Evolutionary conservation across 2,888 invertebrate species (phyloP), one percentile per base, ranked within the genome.

Genomic region (Pelosia muscerda): DNA sequence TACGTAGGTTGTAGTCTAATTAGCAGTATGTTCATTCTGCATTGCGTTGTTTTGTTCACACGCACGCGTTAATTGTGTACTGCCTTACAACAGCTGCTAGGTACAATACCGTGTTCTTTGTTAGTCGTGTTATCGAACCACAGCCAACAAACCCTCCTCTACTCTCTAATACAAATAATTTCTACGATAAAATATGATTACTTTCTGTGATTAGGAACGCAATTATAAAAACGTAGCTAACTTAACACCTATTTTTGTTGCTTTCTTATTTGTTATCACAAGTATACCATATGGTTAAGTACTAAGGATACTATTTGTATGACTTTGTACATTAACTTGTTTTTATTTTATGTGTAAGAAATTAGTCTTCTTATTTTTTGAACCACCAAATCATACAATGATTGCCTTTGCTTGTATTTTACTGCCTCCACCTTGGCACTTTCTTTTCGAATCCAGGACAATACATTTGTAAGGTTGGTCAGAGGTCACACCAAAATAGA

Each of bases 201-300:
- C n/a, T 58, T 31, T 58, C 11, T 38, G 59, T 9, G 38, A 49
- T 49, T 49, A 49, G 38, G 23, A 19, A 59, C 2, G 22, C 34
- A 59, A 59, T 38, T 59, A 59, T 38, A 59, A 59, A 25, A 25
- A 59, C 59, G 5, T 38, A 59, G 34, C 59, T 11, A 4, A 59
- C 23, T 38, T 38, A 15, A 59, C 23, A 58, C n/a, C 19, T 13
- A 58, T 34, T 23, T 38, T 19, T 25, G 19, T 38, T n/a, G 5
- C n/a, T 49, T 49, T 49, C 49, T 49, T 38, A 19, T 11, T 38
- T 38, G 38, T 10, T 59, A 25, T 19, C 19, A 10, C 38, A 59
- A 38, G 19, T 25, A 23, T 25, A 38, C 59, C 38, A 19, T 59
- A 25, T 10, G 9, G 49, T 49, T 9, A 2, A n/a, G n/a, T 49